Base-by-base conservation (phyloP, 1,140 invertebrate genomes). In the Penaeus chinensis region DNA sequence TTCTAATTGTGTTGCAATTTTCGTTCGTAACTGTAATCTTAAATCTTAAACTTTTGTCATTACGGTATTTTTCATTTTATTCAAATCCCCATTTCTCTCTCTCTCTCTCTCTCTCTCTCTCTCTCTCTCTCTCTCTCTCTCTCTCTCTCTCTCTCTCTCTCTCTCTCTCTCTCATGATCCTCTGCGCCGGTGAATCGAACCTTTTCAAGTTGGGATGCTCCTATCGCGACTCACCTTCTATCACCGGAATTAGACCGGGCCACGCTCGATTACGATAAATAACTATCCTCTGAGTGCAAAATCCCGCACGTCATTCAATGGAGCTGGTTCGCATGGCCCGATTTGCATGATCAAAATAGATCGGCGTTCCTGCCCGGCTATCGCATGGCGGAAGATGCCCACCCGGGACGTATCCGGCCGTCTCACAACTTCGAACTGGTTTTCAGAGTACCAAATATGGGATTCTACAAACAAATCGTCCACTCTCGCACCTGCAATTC, bases 151-250 rank as follows among this genome's bases (percentile, higher is more conserved):
- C 54, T 54, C 54, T 54, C 54, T 54, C 54, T 54, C 54, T 54
- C 54, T 54, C 54, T 19, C 54, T 81, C 79, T 62, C 80, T 65
- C 80, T 60, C 62, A 37, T 63, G 60, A n/a, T 60, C 82, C 22
- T 76, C 42, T 76, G 66, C 82, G 82, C 82, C 82, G 66, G 82
- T 74, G 82, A 84, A 84, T 84, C 82, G 82, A 84, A 84, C 71
- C 82, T 84, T 84, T 84, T 84, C 47, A 84, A 84, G 82, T 62
- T 76, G 82, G 82, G 82, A 84, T 84, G 82, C 69, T 84, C 69
- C 69, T 84, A 74, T 84, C 82, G 27, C 82, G 82, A 37, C 69
- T 63, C 82, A 19, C 24, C 71, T 20, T 20, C 82, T 54, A 84
- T 74, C 61, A 76, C 71, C 71, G 62, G 63, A 84, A 76, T 84